Base-by-base conservation (phyloP, 2,797 vertebrate species). In the Champsocephalus gunnari region DNA sequence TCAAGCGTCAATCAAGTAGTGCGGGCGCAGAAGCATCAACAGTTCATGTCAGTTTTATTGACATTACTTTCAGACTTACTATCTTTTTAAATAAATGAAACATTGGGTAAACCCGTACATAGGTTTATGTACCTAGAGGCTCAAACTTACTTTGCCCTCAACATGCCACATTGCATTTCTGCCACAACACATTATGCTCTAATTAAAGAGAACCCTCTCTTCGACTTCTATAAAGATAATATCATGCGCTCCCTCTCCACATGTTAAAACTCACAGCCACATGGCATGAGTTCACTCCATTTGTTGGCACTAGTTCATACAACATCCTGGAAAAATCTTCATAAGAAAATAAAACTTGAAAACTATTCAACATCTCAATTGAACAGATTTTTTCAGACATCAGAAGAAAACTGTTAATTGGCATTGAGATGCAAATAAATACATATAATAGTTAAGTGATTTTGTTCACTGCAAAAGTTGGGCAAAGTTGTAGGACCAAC, bases 171-270 rank as follows among this genome's bases (percentile, higher is more conserved):
- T 48, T 55, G 71, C 60, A 54, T 9, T 28, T 62, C 66, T 50
- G 66, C 60, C 55, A 38, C 79, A 62, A 48, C 28, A 63, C n/a
- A 55, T n/a, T 28, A 5, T 3, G 28, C n/a, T 62, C 19, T 61
- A 73, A 86, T 84, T 71, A 86, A 64, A 77, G 71, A 67, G 64
- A 59, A 12, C 49, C 57, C 66, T 66, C 41, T 34, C 51, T 64
- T 41, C 41, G 14, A 14, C 12, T 13, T 6, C 55, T 28, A 48
- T 41, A 19, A 58, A 19, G 0, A 34, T 71, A 61, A 71, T 14
- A 45, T 60, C 61, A 45, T 8, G 17, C 28, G 48, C 43, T 17
- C 6, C n/a, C 9, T 34, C 58, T 55, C 12, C 32, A 58, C 63
- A 47, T 57, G 67, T 57, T 38, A 7, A 38, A 73, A 66, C 28